Conservation (phyloP, 1,140 invertebrate genomes). For the Anastrepha ludens region DNA sequence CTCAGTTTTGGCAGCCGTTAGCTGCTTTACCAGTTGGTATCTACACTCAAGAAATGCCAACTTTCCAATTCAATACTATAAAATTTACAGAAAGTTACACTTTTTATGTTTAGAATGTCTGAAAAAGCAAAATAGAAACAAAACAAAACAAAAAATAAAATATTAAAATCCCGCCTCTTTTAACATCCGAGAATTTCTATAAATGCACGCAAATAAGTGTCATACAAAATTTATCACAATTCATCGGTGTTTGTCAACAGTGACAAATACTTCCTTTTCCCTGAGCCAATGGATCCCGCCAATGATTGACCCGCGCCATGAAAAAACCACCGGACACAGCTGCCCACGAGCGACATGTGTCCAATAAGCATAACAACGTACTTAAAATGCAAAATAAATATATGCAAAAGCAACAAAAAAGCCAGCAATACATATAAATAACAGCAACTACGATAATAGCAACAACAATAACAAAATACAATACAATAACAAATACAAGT, state of each 20-base stretch:
- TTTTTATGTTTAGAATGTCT: too few relatives aligned
- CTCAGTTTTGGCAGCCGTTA: too few relatives aligned
- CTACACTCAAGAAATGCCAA: too few relatives aligned
- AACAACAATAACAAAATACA: constrained; percentile 1
- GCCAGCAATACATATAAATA: neutral
- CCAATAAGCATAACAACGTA: constrained; percentile 50
- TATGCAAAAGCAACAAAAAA: neutral
- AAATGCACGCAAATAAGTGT: neutral
- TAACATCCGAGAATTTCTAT: too few relatives aligned
- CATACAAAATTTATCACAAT: constrained; percentile 34
- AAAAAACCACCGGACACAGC: constrained; percentile 43
- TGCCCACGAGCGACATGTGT: constrained; percentile 33
- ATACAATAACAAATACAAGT: neutral
- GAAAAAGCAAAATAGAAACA: too few relatives aligned
- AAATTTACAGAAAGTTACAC: too few relatives aligned
- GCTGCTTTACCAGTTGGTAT: too few relatives aligned
- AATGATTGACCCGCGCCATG: constrained; percentile 35
- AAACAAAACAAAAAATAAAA: too few relatives aligned
- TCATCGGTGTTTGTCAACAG: constrained; percentile 49
- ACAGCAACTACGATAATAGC: constrained; percentile 24
- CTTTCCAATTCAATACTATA: too few relatives aligned
- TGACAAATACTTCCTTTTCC: constrained; percentile 29
- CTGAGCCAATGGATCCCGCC: neutral
- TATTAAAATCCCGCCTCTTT: too few relatives aligned
- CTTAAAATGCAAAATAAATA: constrained; percentile 53